Base-by-base conservation (phyloP, 2,797 vertebrate genomes). In the Manis javanica region DNA sequence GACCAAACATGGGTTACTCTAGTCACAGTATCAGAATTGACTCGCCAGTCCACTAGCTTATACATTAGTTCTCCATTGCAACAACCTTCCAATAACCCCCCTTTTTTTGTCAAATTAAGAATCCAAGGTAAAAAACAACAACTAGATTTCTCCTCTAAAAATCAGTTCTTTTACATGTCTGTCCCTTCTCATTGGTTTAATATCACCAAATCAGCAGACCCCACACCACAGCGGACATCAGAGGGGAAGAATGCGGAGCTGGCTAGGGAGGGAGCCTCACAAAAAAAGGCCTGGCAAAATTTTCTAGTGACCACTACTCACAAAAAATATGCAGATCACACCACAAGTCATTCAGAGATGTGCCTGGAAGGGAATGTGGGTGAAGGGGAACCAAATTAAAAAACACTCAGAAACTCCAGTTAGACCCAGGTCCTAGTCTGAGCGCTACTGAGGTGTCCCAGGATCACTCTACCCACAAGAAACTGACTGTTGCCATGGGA, bases 81-180 rank as follows among this genome's bases (percentile, higher is more conserved):
- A 46, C 46, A 46, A 46, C 46, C 46, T 46, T 46, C 46, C 46
- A 46, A 46, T 46, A 46, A 46, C 9, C 46, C 46, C 46, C 46
- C 7, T 46, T 46, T 46, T 46, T 46, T 10, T 46, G 46, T 46
- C 37, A 55, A 29, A 71, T 79, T 63, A 75, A 53, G 29, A 75
- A 53, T n/a, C 34, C 12, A 63, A 34, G n/a, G 23, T 55, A 31
- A 29, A 69, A 81, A 95, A 46, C 42, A 63, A 75, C 55, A 71
- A 68, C 11, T 21, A 61, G 69, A 79, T 78, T 87, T 88, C 68
- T 90, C 78, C 59, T 78, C 71, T 92, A 72, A 86, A 95, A 77
- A 26, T 31, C 26, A 37, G 26, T 74, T 87, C 3, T 84, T 87
- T 61, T 64, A 79, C 39, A 66, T 10, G 2, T 88, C 39, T 71